Percentiles rank a stretch among this genome's conserved stretches.
Evolutionary conservation across 2,797 vertebrate genomes (phyloP).

Genomic region (Parambassis ranga): DNA sequence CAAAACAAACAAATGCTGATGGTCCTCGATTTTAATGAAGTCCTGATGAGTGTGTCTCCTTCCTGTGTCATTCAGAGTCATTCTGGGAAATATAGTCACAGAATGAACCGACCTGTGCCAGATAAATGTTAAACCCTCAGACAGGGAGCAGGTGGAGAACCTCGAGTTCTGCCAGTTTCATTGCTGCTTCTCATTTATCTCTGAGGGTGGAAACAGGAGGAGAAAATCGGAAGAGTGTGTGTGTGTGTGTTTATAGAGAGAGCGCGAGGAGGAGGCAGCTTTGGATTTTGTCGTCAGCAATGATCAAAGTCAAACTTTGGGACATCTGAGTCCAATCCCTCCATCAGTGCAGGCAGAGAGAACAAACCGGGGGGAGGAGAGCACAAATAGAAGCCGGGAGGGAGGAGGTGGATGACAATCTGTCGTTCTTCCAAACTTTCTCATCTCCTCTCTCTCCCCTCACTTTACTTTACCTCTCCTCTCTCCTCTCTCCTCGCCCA

Average conservation of each 20-base stretch:
- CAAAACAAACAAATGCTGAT: too few species aligned
- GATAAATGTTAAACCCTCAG: not conserved
- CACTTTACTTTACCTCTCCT: too few species aligned
- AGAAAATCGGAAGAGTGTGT: too few species aligned
- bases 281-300: slow-evolving; percentile 28
- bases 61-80: not conserved
- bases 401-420: slow-evolving; percentile 6
- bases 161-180: not conserved
- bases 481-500: not conserved
- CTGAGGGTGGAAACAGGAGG: not conserved
- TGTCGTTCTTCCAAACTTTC: slow-evolving; percentile 18
- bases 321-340: slow-evolving; percentile 33
- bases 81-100: slow-evolving; percentile 10
- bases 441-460: slow-evolving; percentile 1
- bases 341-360: not conserved
- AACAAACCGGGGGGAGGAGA: not conserved
- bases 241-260: not conserved
- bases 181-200: slow-evolving; percentile 48
- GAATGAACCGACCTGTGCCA: not conserved
- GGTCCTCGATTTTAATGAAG: too few species aligned
- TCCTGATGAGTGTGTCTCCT: not conserved
- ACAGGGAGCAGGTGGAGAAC: not conserved
- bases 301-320: slow-evolving; percentile 35
- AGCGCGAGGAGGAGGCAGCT: not conserved
- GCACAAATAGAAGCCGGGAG: slow-evolving; percentile 1